phyloP scores from a whole-genome alignment of 2,888 invertebrate genomes.

The Nephrotoma flavescens region DNA sequence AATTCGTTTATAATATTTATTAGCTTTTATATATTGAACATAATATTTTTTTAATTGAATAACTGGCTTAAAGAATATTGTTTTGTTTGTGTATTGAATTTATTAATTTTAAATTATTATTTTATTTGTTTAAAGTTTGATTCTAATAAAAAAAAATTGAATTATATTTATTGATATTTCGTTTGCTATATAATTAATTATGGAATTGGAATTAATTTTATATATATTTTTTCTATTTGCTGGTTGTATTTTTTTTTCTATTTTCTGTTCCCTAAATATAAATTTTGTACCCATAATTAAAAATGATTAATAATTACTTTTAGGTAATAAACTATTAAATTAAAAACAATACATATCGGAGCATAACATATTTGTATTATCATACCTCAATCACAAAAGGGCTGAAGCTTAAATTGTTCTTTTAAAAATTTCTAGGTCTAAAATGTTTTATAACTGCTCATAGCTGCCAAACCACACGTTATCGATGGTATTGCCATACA shows the following conservation, averaged over 20 bases:
- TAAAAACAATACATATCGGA: neutral
- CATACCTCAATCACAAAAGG: neutral
- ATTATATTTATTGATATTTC: neutral
- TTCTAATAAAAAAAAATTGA: no score
- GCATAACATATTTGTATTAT: neutral
- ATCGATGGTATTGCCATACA: no score
- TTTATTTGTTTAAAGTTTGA: neutral
- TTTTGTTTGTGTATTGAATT: neutral
- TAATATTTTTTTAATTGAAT: neutral
- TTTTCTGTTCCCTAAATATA: neutral
- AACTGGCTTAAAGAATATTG: neutral
- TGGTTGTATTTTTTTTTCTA: neutral
- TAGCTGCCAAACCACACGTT: no score
- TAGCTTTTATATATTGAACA: neutral
- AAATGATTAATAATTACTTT: neutral
- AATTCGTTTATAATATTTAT: neutral
- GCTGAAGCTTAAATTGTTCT: no score
- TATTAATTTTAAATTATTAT: neutral
- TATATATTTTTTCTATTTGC: neutral
- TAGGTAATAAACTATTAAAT: neutral
- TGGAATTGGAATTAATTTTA: neutral
- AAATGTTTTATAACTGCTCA: no score
- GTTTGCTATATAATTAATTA: neutral
- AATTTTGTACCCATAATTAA: neutral
- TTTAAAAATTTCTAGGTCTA: no score